Base-by-base conservation (phyloP, 2,888 invertebrate genomes). In the Dioctria rufipes region DNA sequence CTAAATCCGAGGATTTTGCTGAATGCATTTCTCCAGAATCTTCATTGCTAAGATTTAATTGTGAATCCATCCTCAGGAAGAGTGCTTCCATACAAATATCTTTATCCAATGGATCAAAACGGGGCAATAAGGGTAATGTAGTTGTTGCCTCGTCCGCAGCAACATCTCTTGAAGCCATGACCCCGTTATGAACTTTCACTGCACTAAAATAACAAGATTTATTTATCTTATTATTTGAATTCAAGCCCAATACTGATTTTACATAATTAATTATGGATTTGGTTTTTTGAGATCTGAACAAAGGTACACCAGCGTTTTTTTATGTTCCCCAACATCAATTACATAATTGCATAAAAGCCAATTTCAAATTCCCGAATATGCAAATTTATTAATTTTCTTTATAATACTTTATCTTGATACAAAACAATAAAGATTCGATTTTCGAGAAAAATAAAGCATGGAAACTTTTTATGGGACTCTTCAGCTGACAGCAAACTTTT, bases 21-120 rank as follows among this genome's bases (percentile, higher is more conserved):
- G 75, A 75, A 11, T 39, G 4, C 75, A 75, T 61, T n/a, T 75
- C 75, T 13, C 60, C 42, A 3, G 75, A 75, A 43, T 75, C 60
- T 5, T 75, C 75, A n/a, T 13, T 37, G 46, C 75, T 75, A 4
- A 60, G 11, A 60, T 58, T 60, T 13, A 39, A 25, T 43, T 75
- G 42, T 3, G 5, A 60, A n/a, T 13, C 40, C 13, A 42, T 11
- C 9, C 13, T 40, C 5, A 71, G 4, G 1, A 25, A 25, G 3
- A 25, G 2, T 4, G 54, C 9, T 37, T 71, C 54, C 51, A 71
- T 49, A 9, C 40, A 11, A 39, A 71, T 71, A 11, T 71, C 71
- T 37, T 54, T 51, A 11, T 51, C 71, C 4, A 40, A 39, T 9
- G 51, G 9, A 11, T 13, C 9, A 5, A 71, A 6, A n/a, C 54